Conservation (phyloP, 2,113 vertebrate species). For the Daboia siamensis region DNA sequence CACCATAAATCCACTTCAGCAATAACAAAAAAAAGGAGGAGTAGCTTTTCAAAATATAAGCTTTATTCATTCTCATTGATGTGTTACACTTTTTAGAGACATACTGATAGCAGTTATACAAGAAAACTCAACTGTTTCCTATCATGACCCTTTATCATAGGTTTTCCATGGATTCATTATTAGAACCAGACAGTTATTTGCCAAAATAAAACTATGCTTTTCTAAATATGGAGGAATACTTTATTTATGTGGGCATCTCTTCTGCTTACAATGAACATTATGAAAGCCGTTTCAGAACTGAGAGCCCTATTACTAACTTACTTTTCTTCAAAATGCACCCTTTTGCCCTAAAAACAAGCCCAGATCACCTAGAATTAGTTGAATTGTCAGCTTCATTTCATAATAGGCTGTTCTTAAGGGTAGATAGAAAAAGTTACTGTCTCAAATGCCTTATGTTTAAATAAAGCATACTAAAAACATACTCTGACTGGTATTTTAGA, state of each 20-base stretch:
- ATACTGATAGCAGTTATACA: background rate
- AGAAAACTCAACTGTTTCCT: background rate
- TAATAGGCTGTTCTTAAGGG: background rate
- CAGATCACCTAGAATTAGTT: background rate
- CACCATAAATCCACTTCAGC: conserved; percentile 27
- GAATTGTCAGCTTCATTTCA: background rate
- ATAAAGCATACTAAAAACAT: background rate
- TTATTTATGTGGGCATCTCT: background rate
- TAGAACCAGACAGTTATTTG: conserved; percentile 16
- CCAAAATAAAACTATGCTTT: background rate
- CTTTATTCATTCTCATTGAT: background rate
- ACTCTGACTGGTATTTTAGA: background rate
- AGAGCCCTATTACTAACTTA: background rate
- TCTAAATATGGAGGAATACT: background rate
- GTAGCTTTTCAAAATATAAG: background rate
- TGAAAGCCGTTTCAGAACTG: background rate
- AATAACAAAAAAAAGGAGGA: background rate
- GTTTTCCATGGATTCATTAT: background rate
- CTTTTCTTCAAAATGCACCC: background rate
- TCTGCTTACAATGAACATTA: background rate
- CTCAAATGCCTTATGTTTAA: background rate
- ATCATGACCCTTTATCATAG: background rate
- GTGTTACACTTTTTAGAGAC: background rate
- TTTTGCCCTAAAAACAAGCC: background rate
- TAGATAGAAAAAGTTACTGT: background rate